Percentiles rank a stretch among this genome's conserved stretches.
These are phyloP conservation scores for Thereva unica DNA, from an alignment of 2,888 invertebrate species.

Conservation along the genomic window DNA sequence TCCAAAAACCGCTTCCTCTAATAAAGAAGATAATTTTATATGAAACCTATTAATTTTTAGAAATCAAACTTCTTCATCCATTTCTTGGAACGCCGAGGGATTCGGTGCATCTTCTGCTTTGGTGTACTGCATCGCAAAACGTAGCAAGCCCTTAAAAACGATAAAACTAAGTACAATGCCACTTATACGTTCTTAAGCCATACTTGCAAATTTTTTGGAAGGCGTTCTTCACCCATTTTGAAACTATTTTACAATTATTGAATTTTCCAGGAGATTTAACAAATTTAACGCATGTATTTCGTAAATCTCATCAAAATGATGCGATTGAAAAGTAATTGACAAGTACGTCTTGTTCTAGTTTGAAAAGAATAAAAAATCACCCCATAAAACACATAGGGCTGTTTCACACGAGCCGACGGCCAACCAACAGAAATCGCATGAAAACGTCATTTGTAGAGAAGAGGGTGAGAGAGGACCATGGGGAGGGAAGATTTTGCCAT, in stretches of 20 bases:
- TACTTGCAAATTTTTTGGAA: slow-evolving; percentile 9
- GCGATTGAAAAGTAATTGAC: too few relatives aligned
- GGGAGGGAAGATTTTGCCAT: too few relatives aligned
- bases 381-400: too few relatives aligned
- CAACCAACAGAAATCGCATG: too few relatives aligned
- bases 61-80: slow-evolving; percentile 68
- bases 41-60: slow-evolving; percentile 1
- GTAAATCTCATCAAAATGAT: too few relatives aligned
- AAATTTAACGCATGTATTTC: too few relatives aligned
- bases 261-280: too few relatives aligned
- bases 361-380: too few relatives aligned
- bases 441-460: too few relatives aligned
- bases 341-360: too few relatives aligned
- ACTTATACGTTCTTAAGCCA: neutral
- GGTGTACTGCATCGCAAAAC: slow-evolving; percentile 72
- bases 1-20: slow-evolving; percentile 69
- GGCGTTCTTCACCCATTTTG: neutral
- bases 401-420: too few relatives aligned
- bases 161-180: neutral
- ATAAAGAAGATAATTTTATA: slow-evolving; percentile 46
- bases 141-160: slow-evolving; percentile 65
- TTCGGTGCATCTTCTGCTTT: slow-evolving; percentile 64
- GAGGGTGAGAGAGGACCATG: too few relatives aligned
- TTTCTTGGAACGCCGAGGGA: slow-evolving; percentile 59
- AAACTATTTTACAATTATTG: neutral